Percentiles rank a stretch among this genome's conserved stretches.
phyloP scores from a whole-genome alignment of 2,113 vertebrate genomes.

The Nipponia nippon region DNA sequence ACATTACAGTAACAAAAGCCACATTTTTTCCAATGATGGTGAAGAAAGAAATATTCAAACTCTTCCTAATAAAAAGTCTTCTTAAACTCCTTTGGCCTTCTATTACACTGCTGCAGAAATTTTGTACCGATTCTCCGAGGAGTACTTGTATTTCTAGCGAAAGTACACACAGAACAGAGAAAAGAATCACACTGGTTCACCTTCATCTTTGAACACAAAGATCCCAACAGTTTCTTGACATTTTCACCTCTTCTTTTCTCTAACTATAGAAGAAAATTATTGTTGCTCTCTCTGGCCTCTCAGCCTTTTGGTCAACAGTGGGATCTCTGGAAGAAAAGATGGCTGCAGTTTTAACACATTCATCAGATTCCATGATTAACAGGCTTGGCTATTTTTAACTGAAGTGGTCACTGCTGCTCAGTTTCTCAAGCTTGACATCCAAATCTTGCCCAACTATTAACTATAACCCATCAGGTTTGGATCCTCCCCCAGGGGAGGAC shows the following conservation, averaged over 20 bases:
- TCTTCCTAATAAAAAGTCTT: not conserved
- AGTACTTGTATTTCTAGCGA: not conserved
- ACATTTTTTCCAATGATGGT: not conserved
- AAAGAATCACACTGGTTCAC: not conserved
- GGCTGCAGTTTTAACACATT: not conserved
- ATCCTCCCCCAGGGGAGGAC: not conserved
- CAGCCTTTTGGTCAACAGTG: not conserved
- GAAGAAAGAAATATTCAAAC: not conserved
- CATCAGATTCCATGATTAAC: not conserved
- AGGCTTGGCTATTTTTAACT: not conserved
- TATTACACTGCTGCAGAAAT: not conserved
- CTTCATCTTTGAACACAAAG: not conserved
- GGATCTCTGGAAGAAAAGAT: not conserved
- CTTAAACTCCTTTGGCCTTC: not conserved
- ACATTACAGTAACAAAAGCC: constrained; percentile 11
- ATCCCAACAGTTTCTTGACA: not conserved
- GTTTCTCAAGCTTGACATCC: not conserved
- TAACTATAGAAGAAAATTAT: not conserved
- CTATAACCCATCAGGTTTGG: not conserved
- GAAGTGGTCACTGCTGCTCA: not conserved
- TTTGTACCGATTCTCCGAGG: not conserved
- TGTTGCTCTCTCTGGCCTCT: not conserved
- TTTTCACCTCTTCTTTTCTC: not conserved
- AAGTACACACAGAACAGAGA: not conserved
- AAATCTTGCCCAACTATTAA: not conserved